Evolutionary conservation across 2,113 vertebrate species (phyloP).

Genomic region (Pterocles gutturalis): DNA sequence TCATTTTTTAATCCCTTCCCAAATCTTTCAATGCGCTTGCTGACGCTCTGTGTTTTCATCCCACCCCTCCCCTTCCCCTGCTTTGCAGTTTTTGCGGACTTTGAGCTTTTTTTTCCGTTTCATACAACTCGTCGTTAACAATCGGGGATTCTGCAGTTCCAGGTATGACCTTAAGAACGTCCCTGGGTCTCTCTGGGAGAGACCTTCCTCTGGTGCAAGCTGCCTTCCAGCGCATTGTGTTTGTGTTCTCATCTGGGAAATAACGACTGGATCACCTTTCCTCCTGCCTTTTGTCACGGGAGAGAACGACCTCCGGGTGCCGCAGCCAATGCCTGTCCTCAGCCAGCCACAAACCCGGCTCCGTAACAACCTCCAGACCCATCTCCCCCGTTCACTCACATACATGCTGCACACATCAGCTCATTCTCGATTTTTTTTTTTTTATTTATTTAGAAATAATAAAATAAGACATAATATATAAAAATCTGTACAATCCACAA

Average conservation of each 20-base stretch:
- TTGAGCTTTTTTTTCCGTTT: neutral
- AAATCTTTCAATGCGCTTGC: neutral
- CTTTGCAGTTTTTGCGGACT: neutral
- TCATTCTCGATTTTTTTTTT: conserved; percentile 59
- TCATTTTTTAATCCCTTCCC: conserved; percentile 35
- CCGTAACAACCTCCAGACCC: neutral
- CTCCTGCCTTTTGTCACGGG: neutral
- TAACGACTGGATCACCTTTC: neutral
- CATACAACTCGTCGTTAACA: neutral
- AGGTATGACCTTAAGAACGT: neutral
- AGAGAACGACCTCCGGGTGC: neutral
- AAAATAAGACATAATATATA: conserved; percentile 98
- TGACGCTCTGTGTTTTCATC: neutral
- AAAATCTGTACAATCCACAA: conserved; percentile 98
- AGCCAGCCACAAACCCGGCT: neutral
- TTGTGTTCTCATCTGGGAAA: neutral
- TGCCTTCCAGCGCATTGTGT: accelerated
- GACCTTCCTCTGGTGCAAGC: neutral
- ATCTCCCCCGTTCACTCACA: neutral
- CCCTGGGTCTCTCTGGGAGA: neutral
- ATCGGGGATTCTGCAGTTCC: neutral
- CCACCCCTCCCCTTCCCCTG: no score
- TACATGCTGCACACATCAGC: neutral
- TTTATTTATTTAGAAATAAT: conserved; percentile 96
- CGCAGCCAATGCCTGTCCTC: neutral